A percentile compares a stretch with the other conserved stretches of the same genome.
phyloP scores from a whole-genome alignment of 2,797 vertebrate genomes.

The Okamejei kenojei region DNA sequence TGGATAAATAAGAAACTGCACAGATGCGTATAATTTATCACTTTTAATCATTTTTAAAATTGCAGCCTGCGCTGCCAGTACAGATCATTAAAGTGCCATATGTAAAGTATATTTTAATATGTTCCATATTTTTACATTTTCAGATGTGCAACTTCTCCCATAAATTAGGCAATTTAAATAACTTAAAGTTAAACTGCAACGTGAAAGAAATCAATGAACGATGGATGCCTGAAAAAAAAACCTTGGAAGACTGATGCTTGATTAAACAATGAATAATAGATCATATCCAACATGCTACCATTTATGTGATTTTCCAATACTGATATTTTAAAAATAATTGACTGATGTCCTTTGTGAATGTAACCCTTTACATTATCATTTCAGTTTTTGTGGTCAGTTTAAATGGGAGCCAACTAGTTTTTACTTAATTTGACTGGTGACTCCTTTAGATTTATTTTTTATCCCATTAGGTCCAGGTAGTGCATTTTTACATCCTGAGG shows the following conservation, averaged over 20 bases:
- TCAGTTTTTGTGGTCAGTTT: neutral
- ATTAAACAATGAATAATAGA: neutral
- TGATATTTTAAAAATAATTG: neutral
- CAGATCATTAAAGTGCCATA: neutral
- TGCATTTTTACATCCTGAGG: slow-evolving; percentile 3
- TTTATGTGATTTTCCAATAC: neutral
- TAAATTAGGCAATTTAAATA: neutral
- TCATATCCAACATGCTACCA: neutral
- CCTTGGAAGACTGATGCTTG: neutral
- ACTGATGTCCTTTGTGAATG: neutral
- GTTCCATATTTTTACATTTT: neutral
- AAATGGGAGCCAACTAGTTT: neutral
- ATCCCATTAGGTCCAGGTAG: neutral
- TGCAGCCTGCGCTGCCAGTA: neutral
- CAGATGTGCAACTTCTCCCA: neutral
- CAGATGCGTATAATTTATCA: neutral
- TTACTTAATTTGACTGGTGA: neutral
- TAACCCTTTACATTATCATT: neutral
- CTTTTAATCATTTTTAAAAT: neutral
- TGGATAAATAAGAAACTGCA: neutral
- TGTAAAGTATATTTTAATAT: neutral
- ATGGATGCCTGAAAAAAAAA: neutral
- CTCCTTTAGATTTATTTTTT: slow-evolving; percentile 7
- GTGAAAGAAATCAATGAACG: neutral
- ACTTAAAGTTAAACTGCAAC: neutral